Evolutionary conservation across 2,797 vertebrate species (phyloP), one percentile per base, ranked within the genome.

Genomic region (Notamacropus eugenii): DNA sequence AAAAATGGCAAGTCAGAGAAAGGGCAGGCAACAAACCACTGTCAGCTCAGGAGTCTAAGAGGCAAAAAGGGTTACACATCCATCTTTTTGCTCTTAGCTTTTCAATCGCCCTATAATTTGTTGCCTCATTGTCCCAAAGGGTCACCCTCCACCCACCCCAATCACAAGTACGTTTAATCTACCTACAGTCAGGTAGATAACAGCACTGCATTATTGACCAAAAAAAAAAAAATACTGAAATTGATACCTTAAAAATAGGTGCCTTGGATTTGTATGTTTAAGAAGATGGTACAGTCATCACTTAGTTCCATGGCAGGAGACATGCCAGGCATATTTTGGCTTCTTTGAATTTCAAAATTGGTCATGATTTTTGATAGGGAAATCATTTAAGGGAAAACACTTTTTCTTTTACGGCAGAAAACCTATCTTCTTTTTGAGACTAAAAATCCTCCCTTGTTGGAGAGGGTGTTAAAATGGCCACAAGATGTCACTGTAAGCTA

Each of bases 401-500:
- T 27, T 87, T 82, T 40, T 24, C 31, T 82, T 46, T 87, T 87
- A 87, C 50, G 74, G 74, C 74, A 87, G 22, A 87, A 74, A 50
- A 87, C 22, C 74, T 46, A 82, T 87, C 74, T 50, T 87, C 46
- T 50, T 87, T 87, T 87, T 87, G 74, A 87, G 40, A 87, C 74
- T 50, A 9, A 96, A 0, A 0, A 28, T 24, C 10, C 0, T 67
- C 92, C 0, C 95, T 93, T 13, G 93, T 93, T 59, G 95, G 27
- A 46, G 93, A 93, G 62, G 93, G 74, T 8, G 54, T 31, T 82
- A 97, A 93, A 55, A 97, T 74, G 57, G 98, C 98, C 98, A 98
- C 98, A 98, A 95, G 98, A 97, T 98, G 98, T 98, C 98, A 98
- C 97, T 97, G 94, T 93, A 96, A 96, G 22, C 97, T 95, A 97